Evolutionary conservation across 1,140 invertebrate genomes (phyloP), one percentile per base, ranked within the genome.

Genomic region (Battus philenor): DNA sequence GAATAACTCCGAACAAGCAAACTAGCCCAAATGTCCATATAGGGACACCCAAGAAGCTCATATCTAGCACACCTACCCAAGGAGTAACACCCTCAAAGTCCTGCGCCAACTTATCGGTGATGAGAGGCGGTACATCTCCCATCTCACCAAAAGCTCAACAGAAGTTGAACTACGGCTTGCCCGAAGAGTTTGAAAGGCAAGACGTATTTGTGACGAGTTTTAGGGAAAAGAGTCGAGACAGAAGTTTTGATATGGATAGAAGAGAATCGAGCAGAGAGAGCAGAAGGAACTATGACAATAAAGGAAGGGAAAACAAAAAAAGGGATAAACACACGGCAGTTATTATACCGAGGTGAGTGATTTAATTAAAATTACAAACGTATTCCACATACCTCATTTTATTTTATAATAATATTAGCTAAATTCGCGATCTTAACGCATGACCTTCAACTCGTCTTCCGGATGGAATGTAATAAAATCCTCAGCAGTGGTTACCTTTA

Each of bases 91-190:
- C 83, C 0, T 86, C 86, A 0, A 86, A 79, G 36, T 86, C 80
- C 0, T 86, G 82, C 34, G 82, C 78, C 0, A 86, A 86, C 47
- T 41, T 87, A 16, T 66, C 79, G 0, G 24, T 78, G 16, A 54
- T 57, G 4, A 51, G 73, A 48, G 51, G 51, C 0, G 65, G 46
- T 0, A 81, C 76, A 0, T 86, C 81, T 0, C 77, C 83, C 0
- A 75, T 84, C 6, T 86, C 82, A 4, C 85, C 87, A 0, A 88
- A 78, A 79, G 87, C 84, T 0, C 87, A 88, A 46, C 88, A 89
- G 59, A 89, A 89, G 41, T 49, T 90, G 2, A 88, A 85, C 38
- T 90, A 89, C 48, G 80, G 84, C 0, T 34, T 86, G 8, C 69
- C 68, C 10, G 77, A 68, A 5, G 45, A 70, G 0, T 66, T 73